Evolutionary conservation across 2,888 invertebrate genomes (phyloP).

Genomic region (Gibbula magus): DNA sequence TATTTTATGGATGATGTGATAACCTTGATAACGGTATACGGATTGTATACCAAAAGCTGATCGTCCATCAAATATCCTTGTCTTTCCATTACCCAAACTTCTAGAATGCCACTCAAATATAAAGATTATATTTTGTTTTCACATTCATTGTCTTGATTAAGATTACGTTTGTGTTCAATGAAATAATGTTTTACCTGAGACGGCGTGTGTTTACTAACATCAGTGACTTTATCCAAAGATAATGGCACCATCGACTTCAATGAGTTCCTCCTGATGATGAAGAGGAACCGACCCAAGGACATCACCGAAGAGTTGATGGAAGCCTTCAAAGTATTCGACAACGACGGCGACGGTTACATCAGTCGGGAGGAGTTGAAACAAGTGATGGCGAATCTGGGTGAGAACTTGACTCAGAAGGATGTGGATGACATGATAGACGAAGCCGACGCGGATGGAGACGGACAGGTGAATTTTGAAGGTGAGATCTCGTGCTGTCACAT

Average conservation of each 20-base stretch:
- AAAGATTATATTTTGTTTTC: no score
- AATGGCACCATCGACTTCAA: conserved; percentile 99
- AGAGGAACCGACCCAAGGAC: conserved; percentile 97
- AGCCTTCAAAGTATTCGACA: conserved; percentile 98
- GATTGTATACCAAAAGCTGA: no score
- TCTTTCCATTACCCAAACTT: no score
- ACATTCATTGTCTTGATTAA: no score
- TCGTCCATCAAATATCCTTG: no score
- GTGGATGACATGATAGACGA: conserved; percentile 99
- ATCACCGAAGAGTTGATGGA: conserved; percentile 99
- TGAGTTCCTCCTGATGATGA: conserved; percentile 99
- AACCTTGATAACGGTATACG: no score
- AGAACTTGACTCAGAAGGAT: conserved; percentile 98
- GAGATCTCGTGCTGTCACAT: no score
- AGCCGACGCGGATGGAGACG: conserved; percentile 98
- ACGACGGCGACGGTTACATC: conserved; percentile 99
- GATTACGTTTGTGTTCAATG: no score
- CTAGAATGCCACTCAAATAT: no score
- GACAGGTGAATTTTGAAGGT: conserved; percentile 97
- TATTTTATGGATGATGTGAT: no score
- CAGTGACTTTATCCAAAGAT: conserved; percentile 78
- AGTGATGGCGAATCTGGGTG: conserved; percentile 99
- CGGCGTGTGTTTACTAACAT: no score
- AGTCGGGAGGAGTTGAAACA: conserved; percentile 98
- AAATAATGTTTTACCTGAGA: no score